Evolutionary conservation across 2,888 invertebrate genomes (phyloP).

Genomic region (Abrostola triplasia): DNA sequence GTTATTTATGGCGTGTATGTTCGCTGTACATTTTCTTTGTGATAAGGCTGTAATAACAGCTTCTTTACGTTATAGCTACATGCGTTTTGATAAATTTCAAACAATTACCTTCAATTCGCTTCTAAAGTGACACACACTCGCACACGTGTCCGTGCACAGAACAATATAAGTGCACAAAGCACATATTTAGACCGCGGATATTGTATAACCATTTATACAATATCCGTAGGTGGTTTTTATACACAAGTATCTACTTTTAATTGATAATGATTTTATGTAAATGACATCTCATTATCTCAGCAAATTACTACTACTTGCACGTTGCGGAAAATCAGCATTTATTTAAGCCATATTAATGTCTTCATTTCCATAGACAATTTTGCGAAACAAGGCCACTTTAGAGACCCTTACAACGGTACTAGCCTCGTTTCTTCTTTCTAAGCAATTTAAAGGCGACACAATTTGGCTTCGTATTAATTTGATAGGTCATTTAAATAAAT

Average conservation of each 20-base stretch:
- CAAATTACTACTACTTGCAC: conserved; percentile 25
- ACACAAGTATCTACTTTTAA: conserved; percentile 3
- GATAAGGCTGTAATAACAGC: conserved; percentile 8
- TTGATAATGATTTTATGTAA: conserved; percentile 34
- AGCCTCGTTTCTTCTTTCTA: conserved; percentile 35
- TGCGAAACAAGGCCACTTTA: conserved; percentile 50
- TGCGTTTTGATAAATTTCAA: conserved; percentile 7
- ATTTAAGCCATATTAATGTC: conserved; percentile 50
- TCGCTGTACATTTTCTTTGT: conserved; percentile 10
- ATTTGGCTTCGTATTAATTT: conserved; percentile 34
- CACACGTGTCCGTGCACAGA: neutral
- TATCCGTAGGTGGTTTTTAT: neutral
- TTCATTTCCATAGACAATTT: conserved; percentile 53
- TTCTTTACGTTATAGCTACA: conserved; percentile 1
- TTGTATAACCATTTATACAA: too few relatives aligned
- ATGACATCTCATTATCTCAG: conserved; percentile 31
- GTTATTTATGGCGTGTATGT: conserved; percentile 29
- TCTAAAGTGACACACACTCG: too few relatives aligned
- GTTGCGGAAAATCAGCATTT: conserved; percentile 49
- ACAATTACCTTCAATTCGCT: neutral
- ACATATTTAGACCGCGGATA: too few relatives aligned
- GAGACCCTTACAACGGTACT: conserved; percentile 19
- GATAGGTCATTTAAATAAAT: conserved; percentile 36
- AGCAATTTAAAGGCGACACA: conserved; percentile 34
- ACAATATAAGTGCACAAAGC: too few relatives aligned